A percentile compares a stretch with the other conserved stretches of the same genome.
These are phyloP conservation scores for Oenanthe melanoleuca DNA, from an alignment of 2,113 vertebrate genomes.

Conservation along the genomic window DNA sequence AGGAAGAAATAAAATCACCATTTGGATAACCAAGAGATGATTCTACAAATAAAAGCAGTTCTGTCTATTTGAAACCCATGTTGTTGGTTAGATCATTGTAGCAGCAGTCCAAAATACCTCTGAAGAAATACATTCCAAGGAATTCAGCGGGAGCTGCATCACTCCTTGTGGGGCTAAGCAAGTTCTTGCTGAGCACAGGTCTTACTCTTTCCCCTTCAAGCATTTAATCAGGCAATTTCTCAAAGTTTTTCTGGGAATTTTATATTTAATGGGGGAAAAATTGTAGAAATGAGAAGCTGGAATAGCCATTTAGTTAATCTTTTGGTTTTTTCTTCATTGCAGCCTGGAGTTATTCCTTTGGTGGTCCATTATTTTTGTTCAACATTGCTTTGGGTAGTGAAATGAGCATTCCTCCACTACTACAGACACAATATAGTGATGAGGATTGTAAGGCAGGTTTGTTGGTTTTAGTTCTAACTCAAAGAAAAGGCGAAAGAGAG, in stretches of 20 bases:
- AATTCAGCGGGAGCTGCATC: background rate
- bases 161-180: background rate
- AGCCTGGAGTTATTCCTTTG: background rate
- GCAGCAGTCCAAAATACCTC: background rate
- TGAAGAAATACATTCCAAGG: background rate
- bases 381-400: background rate
- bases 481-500: background rate
- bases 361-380: background rate
- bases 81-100: background rate
- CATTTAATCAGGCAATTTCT: background rate
- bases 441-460: background rate
- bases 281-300: background rate
- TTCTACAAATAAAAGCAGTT: background rate
- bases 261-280: background rate
- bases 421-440: background rate
- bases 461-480: background rate
- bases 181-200: background rate
- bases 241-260: background rate
- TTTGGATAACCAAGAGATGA: background rate
- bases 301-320: background rate
- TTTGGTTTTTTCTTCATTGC: background rate
- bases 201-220: background rate
- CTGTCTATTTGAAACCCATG: background rate
- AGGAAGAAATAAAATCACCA: background rate
- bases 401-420: background rate